Conservation (phyloP, 2,113 vertebrate species). For the Microcebus lehilahytsara region DNA sequence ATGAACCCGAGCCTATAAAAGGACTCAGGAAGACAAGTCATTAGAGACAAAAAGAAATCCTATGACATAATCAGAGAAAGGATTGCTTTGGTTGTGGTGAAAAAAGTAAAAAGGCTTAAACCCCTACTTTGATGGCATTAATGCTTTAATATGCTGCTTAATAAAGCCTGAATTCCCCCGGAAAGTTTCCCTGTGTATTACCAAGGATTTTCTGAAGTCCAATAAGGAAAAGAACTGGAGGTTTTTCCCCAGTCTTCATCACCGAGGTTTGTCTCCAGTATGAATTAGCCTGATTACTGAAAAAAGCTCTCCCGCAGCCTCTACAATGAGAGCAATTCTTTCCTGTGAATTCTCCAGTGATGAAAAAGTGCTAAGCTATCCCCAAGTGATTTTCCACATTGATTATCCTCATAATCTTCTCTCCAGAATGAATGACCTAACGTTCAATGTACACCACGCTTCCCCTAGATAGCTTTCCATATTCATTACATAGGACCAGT, state of each 20-base stretch:
- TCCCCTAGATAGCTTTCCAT: neutral
- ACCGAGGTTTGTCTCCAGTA: slow-evolving; percentile 27
- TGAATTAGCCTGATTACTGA: slow-evolving; percentile 49
- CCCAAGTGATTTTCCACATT: neutral
- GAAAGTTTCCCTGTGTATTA: neutral
- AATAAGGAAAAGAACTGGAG: neutral
- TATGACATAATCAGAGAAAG: neutral
- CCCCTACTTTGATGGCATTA: neutral
- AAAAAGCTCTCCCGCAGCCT: neutral
- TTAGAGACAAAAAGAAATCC: neutral
- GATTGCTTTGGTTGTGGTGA: neutral
- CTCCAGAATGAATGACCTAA: neutral
- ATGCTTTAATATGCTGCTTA: neutral
- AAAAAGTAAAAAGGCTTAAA: neutral
- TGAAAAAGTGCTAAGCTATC: neutral
- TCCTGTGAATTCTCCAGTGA: slow-evolving; percentile 2
- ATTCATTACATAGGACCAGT: neutral
- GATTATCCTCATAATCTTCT: neutral
- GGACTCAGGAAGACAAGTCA: neutral
- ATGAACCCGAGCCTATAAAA: neutral
- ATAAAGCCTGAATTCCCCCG: neutral
- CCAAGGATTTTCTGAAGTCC: slow-evolving; percentile 4
- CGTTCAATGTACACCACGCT: accelerated
- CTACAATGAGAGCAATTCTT: neutral
- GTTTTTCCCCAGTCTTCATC: neutral